phyloP scores from a whole-genome alignment of 2,888 invertebrate genomes.

The Chloromyia formosa region DNA sequence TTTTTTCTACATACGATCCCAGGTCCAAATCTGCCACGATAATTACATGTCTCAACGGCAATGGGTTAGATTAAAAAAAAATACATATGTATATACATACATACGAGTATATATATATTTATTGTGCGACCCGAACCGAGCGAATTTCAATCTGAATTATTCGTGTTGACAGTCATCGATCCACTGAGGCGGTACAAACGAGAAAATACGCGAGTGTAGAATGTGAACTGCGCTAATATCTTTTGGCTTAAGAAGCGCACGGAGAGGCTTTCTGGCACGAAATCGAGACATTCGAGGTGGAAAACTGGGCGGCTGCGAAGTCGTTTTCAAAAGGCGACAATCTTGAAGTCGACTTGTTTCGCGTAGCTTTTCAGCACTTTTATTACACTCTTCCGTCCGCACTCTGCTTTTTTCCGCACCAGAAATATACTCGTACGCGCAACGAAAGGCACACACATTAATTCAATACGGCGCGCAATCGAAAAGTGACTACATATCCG shows the following conservation, averaged over 20 bases:
- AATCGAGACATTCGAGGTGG: too few species aligned
- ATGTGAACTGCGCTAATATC: neutral
- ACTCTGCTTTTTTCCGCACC: neutral
- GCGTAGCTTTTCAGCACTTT: conserved; percentile 15
- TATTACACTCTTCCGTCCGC: conserved; percentile 9
- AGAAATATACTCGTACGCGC: neutral
- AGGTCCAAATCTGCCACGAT: too few species aligned
- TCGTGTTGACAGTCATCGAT: conserved; percentile 35
- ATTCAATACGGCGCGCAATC: neutral
- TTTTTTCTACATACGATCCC: too few species aligned
- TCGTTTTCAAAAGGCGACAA: neutral
- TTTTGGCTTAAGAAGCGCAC: neutral
- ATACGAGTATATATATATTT: too few species aligned
- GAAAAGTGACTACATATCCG: neutral
- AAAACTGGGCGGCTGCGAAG: too few species aligned
- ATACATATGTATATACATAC: too few species aligned
- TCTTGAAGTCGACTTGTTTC: conserved; percentile 13
- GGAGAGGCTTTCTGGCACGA: neutral
- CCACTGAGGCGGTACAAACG: conserved; percentile 12
- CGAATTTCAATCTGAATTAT: conserved; percentile 7
- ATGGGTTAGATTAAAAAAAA: too few species aligned
- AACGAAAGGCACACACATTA: conserved; percentile 4
- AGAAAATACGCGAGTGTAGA: conserved; percentile 13
- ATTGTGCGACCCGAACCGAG: too few species aligned
- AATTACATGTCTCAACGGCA: too few species aligned